Base-by-base conservation (phyloP, 1,140 invertebrate genomes). In the Bombus soroeensis region DNA sequence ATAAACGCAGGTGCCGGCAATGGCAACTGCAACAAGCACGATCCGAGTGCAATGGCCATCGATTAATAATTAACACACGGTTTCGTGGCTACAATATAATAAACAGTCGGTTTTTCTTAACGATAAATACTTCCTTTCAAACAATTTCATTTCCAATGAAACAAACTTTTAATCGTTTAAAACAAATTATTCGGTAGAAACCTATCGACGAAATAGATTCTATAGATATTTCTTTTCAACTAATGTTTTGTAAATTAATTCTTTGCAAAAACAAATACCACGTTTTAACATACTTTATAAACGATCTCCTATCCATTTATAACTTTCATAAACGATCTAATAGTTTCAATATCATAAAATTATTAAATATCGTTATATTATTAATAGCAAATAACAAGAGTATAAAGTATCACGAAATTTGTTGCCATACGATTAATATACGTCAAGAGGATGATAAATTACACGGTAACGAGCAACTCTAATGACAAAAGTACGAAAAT, bases 51-150 rank as follows among this genome's bases (percentile, higher is more conserved):
- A 81, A 74, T n/a, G 70, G 53, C 66, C 83, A 81, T 85, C 84
- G 84, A 85, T 85, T 85, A 81, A 85, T 43, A 85, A 85, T 85
- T 85, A 85, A 81, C 79, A 57, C 32, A 72, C 77, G 57, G 59
- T 72, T 41, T 43, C 41, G 70, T 37, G 70, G 59, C 34, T 37
- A 43, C 34, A 47, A 66, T 53, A 53, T 53, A 22, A 53, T 28
- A 41, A 25, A 6, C 15, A n/a, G n/a, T 6, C 62, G 25, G 39
- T 18, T 32, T 41, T 68, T 39, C n/a, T 22, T 8, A 53, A 53
- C n/a, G 10, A 2, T 28, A 3, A 59, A 8, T 59, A 4, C 0
- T 62, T 28, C 13, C 12, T 62, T 62, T 22, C 18, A 22, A 22
- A 53, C 18, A 53, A 53, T 53, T 53, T 59, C 8, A 62, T n/a